Conservation (phyloP, 2,797 vertebrate genomes). For the Hemibagrus guttatus region DNA sequence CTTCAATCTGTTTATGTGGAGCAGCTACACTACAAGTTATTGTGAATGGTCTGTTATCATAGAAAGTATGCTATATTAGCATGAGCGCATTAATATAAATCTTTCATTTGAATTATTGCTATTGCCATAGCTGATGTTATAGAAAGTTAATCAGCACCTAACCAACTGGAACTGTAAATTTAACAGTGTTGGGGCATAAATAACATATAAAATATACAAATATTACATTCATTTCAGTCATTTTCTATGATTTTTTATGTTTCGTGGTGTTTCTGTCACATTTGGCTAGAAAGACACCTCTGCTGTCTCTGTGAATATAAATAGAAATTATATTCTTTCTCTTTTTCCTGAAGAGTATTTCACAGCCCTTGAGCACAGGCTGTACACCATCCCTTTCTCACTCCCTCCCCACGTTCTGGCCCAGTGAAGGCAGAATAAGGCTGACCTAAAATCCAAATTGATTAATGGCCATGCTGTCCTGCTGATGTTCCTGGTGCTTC, state of each 20-base stretch:
- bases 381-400: background rate
- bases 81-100: background rate
- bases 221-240: background rate
- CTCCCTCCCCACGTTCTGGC: constrained; percentile 27
- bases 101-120: background rate
- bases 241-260: background rate
- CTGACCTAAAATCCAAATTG: constrained; percentile 74
- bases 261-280: background rate
- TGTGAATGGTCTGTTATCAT: background rate
- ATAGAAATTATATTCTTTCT: background rate
- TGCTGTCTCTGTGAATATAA: constrained; percentile 12
- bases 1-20: background rate
- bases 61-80: background rate
- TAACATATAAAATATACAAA: background rate
- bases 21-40: background rate
- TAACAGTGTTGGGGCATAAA: background rate
- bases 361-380: constrained; percentile 26
- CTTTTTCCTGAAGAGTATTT: constrained; percentile 10
- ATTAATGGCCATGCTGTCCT: constrained; percentile 69
- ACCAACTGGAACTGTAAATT: background rate
- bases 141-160: background rate
- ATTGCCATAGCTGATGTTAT: background rate
- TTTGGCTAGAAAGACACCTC: background rate
- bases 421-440: constrained; percentile 64
- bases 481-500: constrained; percentile 59